Base-by-base conservation (phyloP, 2,797 vertebrate genomes). In the Smutsia gigantea region DNA sequence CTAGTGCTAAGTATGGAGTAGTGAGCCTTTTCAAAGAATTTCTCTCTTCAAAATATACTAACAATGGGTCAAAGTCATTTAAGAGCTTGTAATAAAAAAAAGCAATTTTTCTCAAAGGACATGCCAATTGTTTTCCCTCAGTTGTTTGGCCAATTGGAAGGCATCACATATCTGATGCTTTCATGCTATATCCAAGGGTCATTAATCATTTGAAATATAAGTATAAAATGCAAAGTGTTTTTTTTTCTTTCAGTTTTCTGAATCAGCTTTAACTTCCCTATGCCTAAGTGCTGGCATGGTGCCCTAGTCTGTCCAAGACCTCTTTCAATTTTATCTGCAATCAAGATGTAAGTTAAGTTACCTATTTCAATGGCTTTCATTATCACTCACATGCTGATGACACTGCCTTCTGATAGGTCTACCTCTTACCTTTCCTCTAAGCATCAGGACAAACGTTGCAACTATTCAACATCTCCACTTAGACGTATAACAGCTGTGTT, bases 11-110 rank as follows among this genome's bases (percentile, higher is more conserved):
- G 29, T 49, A 34, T 21, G 63, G 37, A 90, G 8, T 21, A 86
- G 37, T 57, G 51, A 92, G 15, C 25, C 13, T 84, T 63, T 68
- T 21, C 42, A 82, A 77, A 81, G 5, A 75, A 64, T 37, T 82
- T 83, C 46, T 95, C 15, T 72, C 39, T 92, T 96, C 46, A 92
- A 82, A 94, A 55, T 61, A 66, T 29, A 21, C n/a, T 85, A 68
- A 74, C 42, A 19, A 31, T 69, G 23, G 17, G 64, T 29, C 55
- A 71, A 18, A 34, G 55, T 57, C 61, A 29, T 95, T 57, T 83
- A 29, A 82, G 79, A 83, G 63, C 8, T 39, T 87, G 11, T 29
- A 59, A 59, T 57, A 2, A 34, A 66, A 39, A 53, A 68, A 77
- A 42, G 15, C 13, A 68, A 18, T 23, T 57, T 57, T 46, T 68